Conservation (phyloP, 2,797 vertebrate species). For the Ambastaia sidthimunki region DNA sequence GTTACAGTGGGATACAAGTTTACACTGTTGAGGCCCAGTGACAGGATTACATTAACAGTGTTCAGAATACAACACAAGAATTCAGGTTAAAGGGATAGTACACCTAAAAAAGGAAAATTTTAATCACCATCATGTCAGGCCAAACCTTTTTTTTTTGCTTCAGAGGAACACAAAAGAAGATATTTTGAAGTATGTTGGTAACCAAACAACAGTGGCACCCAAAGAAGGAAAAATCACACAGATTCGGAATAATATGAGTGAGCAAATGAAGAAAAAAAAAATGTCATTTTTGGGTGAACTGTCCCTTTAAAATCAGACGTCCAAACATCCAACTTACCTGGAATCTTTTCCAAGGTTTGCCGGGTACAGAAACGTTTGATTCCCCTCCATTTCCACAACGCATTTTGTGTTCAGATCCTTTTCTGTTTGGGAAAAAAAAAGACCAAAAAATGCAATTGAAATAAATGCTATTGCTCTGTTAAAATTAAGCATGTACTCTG, state of each 20-base stretch:
- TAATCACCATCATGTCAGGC: too few relatives aligned
- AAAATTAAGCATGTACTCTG: neutral
- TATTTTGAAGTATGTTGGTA: too few relatives aligned
- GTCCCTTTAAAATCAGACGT: neutral
- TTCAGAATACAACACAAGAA: neutral
- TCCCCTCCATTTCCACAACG: slow-evolving; percentile 82
- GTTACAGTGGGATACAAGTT: neutral
- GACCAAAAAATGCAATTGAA: neutral
- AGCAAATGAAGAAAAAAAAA: too few relatives aligned
- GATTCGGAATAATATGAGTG: too few relatives aligned
- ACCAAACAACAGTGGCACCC: too few relatives aligned
- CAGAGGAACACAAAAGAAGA: too few relatives aligned
- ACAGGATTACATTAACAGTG: neutral
- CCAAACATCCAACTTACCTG: slow-evolving; percentile 69
- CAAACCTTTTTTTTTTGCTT: too few relatives aligned
- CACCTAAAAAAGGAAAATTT: too few relatives aligned
- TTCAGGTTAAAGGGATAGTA: too few relatives aligned
- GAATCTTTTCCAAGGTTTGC: slow-evolving; percentile 79
- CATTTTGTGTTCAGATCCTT: slow-evolving; percentile 85
- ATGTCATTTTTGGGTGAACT: too few relatives aligned
- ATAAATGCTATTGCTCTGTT: too few relatives aligned
- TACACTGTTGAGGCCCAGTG: slow-evolving; percentile 9
- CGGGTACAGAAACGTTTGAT: slow-evolving; percentile 81
- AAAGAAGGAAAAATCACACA: too few relatives aligned
- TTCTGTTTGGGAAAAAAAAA: slow-evolving; percentile 67